Evolutionary conservation across 2,888 invertebrate genomes (phyloP).

Genomic region (Anoplius nigerrimus): DNA sequence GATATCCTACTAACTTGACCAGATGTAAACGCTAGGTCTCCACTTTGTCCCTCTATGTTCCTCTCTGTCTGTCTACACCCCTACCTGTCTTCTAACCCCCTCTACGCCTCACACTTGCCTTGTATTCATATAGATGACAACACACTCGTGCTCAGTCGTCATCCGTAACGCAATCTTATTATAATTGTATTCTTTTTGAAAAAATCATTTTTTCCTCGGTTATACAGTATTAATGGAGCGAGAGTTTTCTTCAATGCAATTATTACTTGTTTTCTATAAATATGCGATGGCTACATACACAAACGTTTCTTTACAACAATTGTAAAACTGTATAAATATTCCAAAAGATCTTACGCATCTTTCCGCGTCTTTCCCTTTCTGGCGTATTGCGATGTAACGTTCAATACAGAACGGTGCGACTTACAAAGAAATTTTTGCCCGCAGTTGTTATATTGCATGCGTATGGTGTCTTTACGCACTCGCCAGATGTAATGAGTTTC

Average conservation of each 20-base stretch:
- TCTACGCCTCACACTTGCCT: constrained; percentile 46
- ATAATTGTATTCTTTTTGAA: constrained; percentile 5
- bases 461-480: constrained; percentile 63
- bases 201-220: constrained; percentile 4
- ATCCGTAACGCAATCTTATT: constrained; percentile 48
- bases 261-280: too few relatives aligned
- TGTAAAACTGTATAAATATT: too few relatives aligned
- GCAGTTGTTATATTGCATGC: constrained; percentile 60
- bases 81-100: constrained; percentile 39
- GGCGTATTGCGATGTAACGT: neutral
- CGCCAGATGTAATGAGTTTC: constrained; percentile 62
- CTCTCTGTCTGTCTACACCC: constrained; percentile 22
- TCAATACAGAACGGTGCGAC: constrained; percentile 9
- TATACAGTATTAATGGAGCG: too few relatives aligned
- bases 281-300: too few relatives aligned
- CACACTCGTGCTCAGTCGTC: neutral
- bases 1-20: too few relatives aligned
- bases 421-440: constrained; percentile 37
- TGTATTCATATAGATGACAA: constrained; percentile 35
- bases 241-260: too few relatives aligned
- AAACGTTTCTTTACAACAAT: too few relatives aligned
- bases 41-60: constrained; percentile 32
- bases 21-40: neutral
- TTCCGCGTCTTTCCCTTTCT: constrained; percentile 11
- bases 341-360: too few relatives aligned